phyloP scores from a whole-genome alignment of 2,888 invertebrate species.

The Horisme vitalbata region DNA sequence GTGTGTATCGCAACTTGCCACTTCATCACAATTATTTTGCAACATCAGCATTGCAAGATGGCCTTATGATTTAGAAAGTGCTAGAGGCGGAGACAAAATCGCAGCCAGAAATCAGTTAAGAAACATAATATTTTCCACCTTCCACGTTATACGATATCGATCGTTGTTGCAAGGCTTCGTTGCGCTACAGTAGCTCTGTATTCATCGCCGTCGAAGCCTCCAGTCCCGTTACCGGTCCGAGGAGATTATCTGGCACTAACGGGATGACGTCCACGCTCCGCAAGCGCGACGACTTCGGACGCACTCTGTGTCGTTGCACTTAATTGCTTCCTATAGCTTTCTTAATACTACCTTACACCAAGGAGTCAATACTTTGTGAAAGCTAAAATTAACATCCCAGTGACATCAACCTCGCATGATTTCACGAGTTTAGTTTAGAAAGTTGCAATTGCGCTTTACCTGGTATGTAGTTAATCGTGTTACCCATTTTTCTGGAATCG shows the following conservation, averaged over 20 bases:
- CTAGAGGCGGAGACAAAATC: conserved; percentile 23
- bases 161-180: conserved; percentile 71
- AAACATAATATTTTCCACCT: conserved; percentile 35
- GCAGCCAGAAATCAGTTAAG: conserved; percentile 25
- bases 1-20: conserved; percentile 34
- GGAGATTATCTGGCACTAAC: conserved; percentile 68
- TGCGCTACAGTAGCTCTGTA: conserved; percentile 56
- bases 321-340: conserved; percentile 34
- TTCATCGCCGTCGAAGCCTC: conserved; percentile 48
- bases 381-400: conserved; percentile 12
- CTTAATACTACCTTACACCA: conserved; percentile 19
- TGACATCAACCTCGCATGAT: conserved; percentile 19
- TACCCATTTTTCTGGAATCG: conserved; percentile 20
- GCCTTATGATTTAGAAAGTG: conserved; percentile 49
- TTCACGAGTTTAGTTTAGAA: conserved; percentile 29
- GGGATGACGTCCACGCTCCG: conserved; percentile 58
- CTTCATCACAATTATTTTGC: conserved; percentile 47
- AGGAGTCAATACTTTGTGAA: conserved; percentile 18
- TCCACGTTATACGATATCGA: conserved; percentile 71
- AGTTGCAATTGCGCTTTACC: conserved; percentile 26
- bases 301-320: conserved; percentile 34
- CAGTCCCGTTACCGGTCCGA: conserved; percentile 62
- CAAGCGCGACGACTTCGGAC: conserved; percentile 37
- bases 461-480: conserved; percentile 17
- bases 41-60: conserved; percentile 39